phyloP scores from a whole-genome alignment of 2,888 invertebrate genomes.

The Colostygia pectinataria region DNA sequence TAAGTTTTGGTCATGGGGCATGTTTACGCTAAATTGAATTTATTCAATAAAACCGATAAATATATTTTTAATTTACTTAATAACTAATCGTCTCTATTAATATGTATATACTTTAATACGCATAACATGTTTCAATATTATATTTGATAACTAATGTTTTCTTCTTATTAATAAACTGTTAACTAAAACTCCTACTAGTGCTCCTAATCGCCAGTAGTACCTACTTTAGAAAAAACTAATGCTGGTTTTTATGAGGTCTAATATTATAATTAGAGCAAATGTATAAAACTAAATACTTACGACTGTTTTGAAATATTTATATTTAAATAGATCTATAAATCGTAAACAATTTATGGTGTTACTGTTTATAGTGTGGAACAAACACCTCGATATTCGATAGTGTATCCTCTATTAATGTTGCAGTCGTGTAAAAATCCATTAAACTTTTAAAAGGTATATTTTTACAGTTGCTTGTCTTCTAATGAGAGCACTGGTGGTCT shows the following conservation, averaged over 20 bases:
- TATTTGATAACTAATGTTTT: slow-evolving; percentile 37
- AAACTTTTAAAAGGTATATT: slow-evolving; percentile 23
- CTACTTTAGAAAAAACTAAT: too few species aligned
- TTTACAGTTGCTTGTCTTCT: slow-evolving; percentile 3
- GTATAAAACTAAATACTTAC: slow-evolving; percentile 43
- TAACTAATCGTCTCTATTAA: slow-evolving; percentile 57
- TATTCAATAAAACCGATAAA: slow-evolving; percentile 46
- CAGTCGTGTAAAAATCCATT: slow-evolving; percentile 24
- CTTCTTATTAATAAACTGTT: too few species aligned
- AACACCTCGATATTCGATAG: slow-evolving; percentile 57
- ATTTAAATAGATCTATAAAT: slow-evolving; percentile 55
- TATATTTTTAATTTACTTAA: slow-evolving; percentile 53
- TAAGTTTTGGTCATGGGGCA: slow-evolving; percentile 38
- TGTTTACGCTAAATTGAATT: slow-evolving; percentile 54
- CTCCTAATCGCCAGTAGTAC: too few species aligned
- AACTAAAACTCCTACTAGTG: too few species aligned
- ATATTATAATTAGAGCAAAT: slow-evolving; percentile 38
- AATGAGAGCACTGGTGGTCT: too few species aligned
- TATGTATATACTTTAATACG: slow-evolving; percentile 46
- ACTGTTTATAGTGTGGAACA: slow-evolving; percentile 40
- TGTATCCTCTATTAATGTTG: slow-evolving; percentile 30
- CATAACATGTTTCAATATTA: slow-evolving; percentile 17
- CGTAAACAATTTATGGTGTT: slow-evolving; percentile 45
- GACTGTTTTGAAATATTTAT: slow-evolving; percentile 43
- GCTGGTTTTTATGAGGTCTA: too few species aligned